A percentile compares a stretch with the other conserved stretches of the same genome.
Conservation (phyloP, 2,797 vertebrate species). For the Pipistrellus pygmaeus region DNA sequence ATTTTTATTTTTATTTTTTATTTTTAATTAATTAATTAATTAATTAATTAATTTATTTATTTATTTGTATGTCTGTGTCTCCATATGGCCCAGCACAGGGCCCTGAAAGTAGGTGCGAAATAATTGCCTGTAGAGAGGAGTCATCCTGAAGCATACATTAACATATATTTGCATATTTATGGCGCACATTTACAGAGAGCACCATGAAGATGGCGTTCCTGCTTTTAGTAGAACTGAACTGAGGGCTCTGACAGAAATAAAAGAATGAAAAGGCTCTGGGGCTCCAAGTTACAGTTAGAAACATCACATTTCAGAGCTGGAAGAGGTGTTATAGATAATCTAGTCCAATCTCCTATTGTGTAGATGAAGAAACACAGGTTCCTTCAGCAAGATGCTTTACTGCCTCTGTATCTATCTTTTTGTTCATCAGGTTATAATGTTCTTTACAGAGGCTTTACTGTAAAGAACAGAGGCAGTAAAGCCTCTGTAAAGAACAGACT, state of each 20-base stretch:
- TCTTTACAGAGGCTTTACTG: too few relatives aligned
- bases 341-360: not conserved
- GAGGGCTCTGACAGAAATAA: not conserved
- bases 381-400: not conserved
- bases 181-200: not conserved
- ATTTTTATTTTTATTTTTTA: too few relatives aligned
- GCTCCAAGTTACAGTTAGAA: not conserved
- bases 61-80: not conserved
- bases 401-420: too few relatives aligned
- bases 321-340: not conserved
- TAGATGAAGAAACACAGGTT: not conserved
- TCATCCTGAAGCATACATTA: not conserved
- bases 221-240: not conserved
- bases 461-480: too few relatives aligned
- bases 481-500: too few relatives aligned
- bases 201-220: not conserved
- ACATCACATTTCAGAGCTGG: not conserved
- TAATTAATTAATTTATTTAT: too few relatives aligned
- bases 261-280: not conserved
- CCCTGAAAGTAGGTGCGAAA: not conserved
- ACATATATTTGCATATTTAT: not conserved
- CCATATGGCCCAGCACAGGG: not conserved
- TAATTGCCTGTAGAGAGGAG: not conserved
- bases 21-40: too few relatives aligned
- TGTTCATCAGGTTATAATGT: too few relatives aligned